Evolutionary conservation across 2,888 invertebrate genomes (phyloP), one percentile per base, ranked within the genome.

Genomic region (Dynastes maya): DNA sequence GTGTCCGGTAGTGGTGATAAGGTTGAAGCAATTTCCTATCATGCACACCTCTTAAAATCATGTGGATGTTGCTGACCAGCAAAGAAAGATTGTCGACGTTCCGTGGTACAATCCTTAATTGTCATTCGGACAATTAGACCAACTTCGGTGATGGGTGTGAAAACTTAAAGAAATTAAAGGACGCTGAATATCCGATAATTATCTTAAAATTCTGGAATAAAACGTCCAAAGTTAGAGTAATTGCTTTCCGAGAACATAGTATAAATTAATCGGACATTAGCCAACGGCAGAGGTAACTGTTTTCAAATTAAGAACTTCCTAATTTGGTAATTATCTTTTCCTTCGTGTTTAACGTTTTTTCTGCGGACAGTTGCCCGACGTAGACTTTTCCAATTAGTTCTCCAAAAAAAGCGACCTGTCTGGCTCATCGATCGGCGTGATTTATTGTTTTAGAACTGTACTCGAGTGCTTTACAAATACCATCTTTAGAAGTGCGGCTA

Each of bases 311-410:
- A 51, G 68, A 51, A 51, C 51, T 68, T 68, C 68, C 68, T 51
- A 51, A 68, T 68, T 68, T 51, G 68, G 68, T 68, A 68, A 68
- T 68, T 68, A 68, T 51, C 22, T 29, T 51, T 68, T 68, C 51
- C 68, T 16, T 51, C 49, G 51, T 27, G 29, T 51, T 51, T 63
- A 63, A 51, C 16, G 68, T 13, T 51, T 51, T 68, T 67, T 68
- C 11, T 27, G 29, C 51, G 13, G 51, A 29, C 68, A 51, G 51
- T 68, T 68, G 68, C 49, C 40, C 68, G 51, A 51, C 29, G 29
- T 51, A 51, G 51, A 68, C 68, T 68, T 68, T 53, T 68, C 68
- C 68, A 68, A 68, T 68, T 68, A 68, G 68, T 68, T 68, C n/a
- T 68, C 51, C 9, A 51, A 68, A 68, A 51, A 68, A 68, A 29